Base-by-base conservation (phyloP, 2,797 vertebrate species). In the Eleutherodactylus coqui region DNA sequence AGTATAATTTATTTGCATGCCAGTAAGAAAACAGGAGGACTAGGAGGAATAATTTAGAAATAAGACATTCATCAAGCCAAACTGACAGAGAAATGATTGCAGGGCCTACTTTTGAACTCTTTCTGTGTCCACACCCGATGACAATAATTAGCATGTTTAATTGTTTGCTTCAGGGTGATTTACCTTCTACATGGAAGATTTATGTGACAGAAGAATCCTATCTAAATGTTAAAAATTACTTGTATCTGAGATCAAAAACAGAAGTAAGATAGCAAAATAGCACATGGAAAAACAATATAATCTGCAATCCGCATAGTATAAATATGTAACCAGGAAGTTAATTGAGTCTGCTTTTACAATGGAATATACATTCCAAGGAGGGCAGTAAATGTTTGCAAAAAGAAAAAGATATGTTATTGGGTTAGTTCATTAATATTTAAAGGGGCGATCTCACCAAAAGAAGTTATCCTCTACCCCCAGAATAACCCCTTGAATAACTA, bases 71-170 rank as follows among this genome's bases (percentile, higher is more conserved):
- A 58, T 55, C 75, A 77, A 36, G 51, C 19, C 64, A 45, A 32
- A 2, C 38, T 47, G 38, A 75, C 53, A 43, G 69, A 75, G 45
- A 43, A 10, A 41, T 47, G 21, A 84, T 47, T 76, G 24, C 21
- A 43, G 55, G 72, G 13, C 43, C 41, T 64, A 45, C 13, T n/a
- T 64, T 84, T 27, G 14, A 27, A 76, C 70, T 60, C 62, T 47
- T 67, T 75, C 55, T 27, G 29, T 29, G 45, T 43, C 41, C 73
- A 36, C 36, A 83, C 49, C 70, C 36, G 76, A 84, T 84, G 75
- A 84, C 55, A 75, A 83, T 75, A 49, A 83, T 75, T 73, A 75
- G 60, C 38, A 43, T 83, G 41, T 58, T 58, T 45, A 41, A 79
- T 27, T 79, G 32, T 16, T 69, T 38, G 62, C 83, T 47, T 24